Evolutionary conservation across 1,140 invertebrate genomes (phyloP).

Genomic region (Harlomillsia oculata): DNA sequence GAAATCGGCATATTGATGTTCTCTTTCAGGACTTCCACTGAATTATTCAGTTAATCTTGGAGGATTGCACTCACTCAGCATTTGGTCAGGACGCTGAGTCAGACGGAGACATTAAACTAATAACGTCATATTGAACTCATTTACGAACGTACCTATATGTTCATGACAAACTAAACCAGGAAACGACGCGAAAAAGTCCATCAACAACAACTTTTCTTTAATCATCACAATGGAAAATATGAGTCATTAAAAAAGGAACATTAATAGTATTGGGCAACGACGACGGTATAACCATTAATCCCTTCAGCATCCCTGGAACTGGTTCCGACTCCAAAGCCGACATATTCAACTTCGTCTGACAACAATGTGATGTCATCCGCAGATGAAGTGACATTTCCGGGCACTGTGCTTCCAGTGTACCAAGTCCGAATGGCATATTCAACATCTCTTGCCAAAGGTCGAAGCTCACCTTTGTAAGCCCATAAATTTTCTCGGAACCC

Average conservation of each 20-base stretch:
- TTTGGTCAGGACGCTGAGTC: no score
- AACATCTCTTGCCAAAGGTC: conserved; percentile 7
- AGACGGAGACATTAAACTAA: no score
- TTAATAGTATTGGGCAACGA: conserved; percentile 13
- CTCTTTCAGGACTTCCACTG: no score
- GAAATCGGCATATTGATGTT: no score
- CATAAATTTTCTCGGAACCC: conserved; percentile 11
- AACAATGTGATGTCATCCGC: not conserved
- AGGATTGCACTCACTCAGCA: no score
- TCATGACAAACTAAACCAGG: no score
- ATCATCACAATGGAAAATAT: no score
- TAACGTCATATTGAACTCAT: no score
- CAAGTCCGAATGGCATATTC: conserved; percentile 15
- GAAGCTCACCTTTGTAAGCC: conserved; percentile 11
- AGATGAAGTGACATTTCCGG: not conserved
- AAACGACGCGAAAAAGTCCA: no score
- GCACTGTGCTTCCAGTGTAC: conserved; percentile 17
- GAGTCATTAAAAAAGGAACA: not conserved
- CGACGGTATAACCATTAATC: conserved; percentile 8
- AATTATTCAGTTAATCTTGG: no score
- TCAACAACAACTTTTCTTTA: no score
- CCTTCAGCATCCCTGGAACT: not conserved
- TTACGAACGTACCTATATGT: no score
- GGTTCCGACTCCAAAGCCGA: conserved; percentile 17
- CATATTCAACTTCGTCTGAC: not conserved